Percentiles rank a stretch among this genome's conserved stretches.
phyloP scores from a whole-genome alignment of 2,888 invertebrate genomes.

The Nemurella pictetii region DNA sequence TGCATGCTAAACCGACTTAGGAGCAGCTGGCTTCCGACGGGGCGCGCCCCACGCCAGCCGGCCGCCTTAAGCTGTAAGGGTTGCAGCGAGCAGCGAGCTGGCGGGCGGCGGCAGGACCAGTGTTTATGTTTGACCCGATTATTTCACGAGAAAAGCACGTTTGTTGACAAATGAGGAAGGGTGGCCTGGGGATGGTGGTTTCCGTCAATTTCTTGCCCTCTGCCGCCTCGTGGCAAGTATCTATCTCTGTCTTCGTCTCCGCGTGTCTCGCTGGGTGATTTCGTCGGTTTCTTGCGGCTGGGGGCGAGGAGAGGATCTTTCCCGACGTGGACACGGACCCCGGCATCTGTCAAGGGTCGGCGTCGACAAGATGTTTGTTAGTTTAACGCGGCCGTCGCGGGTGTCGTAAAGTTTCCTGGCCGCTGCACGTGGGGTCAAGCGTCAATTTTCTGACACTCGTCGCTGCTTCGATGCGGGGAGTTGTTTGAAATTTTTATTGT shows the following conservation, averaged over 20 bases:
- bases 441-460: neutral
- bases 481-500: too few relatives aligned
- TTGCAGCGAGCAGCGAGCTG: too few relatives aligned
- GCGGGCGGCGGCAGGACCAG: too few relatives aligned
- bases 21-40: too few relatives aligned
- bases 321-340: neutral
- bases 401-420: neutral
- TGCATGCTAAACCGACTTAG: neutral
- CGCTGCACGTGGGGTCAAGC: neutral
- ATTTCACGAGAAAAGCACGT: neutral
- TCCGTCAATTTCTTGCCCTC: constrained; percentile 1
- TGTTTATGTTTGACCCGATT: constrained; percentile 12
- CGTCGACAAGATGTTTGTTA: neutral
- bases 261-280: too few relatives aligned
- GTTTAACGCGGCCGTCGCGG: neutral
- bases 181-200: too few relatives aligned
- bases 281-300: neutral
- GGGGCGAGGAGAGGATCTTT: too few relatives aligned
- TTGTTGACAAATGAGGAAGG: neutral
- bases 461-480: too few relatives aligned
- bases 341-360: neutral
- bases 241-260: neutral
- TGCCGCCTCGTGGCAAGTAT: neutral
- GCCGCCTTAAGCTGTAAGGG: too few relatives aligned
- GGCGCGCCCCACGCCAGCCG: too few relatives aligned